Percentiles rank a stretch among this genome's conserved stretches.
phyloP scores from a whole-genome alignment of 2,797 vertebrate genomes.

The Megalops cyprinoides region DNA sequence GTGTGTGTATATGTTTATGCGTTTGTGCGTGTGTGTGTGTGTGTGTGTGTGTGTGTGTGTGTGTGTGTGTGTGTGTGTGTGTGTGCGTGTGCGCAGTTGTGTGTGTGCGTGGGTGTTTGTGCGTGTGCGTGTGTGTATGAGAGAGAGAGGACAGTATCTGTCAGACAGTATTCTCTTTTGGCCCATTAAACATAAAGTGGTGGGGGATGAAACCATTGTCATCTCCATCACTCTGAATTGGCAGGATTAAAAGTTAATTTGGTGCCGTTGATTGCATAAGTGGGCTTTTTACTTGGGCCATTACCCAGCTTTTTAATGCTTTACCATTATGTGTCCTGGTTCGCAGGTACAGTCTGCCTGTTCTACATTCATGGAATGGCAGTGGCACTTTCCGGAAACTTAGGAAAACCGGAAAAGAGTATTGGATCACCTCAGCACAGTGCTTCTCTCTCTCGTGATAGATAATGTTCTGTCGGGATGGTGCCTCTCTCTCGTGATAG shows the following conservation, averaged over 20 bases:
- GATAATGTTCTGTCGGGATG: neutral
- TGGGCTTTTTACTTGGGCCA: slow-evolving; percentile 59
- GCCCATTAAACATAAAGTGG: slow-evolving; percentile 32
- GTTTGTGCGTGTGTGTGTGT: too few relatives aligned
- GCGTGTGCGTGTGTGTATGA: slow-evolving; percentile 15
- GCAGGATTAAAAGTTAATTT: slow-evolving; percentile 60
- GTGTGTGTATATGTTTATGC: too few relatives aligned
- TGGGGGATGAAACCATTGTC: slow-evolving; percentile 40
- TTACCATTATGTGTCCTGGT: slow-evolving; percentile 26
- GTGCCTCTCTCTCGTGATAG: too few relatives aligned
- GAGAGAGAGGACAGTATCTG: neutral
- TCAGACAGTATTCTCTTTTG: slow-evolving; percentile 10
- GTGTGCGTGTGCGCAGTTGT: too few relatives aligned
- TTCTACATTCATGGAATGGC: slow-evolving; percentile 1
- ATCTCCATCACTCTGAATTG: slow-evolving; percentile 52
- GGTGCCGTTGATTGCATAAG: slow-evolving; percentile 60
- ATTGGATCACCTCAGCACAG: neutral
- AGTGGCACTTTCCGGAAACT: neutral
- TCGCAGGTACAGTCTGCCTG: neutral
- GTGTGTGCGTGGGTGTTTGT: too few relatives aligned
- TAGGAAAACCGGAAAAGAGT: too few relatives aligned
- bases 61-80: too few relatives aligned
- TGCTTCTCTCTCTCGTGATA: neutral
- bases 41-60: too few relatives aligned
- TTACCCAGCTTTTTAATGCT: slow-evolving; percentile 58